Base-by-base conservation (phyloP, 2,797 vertebrate genomes). In the Brotula barbata region DNA sequence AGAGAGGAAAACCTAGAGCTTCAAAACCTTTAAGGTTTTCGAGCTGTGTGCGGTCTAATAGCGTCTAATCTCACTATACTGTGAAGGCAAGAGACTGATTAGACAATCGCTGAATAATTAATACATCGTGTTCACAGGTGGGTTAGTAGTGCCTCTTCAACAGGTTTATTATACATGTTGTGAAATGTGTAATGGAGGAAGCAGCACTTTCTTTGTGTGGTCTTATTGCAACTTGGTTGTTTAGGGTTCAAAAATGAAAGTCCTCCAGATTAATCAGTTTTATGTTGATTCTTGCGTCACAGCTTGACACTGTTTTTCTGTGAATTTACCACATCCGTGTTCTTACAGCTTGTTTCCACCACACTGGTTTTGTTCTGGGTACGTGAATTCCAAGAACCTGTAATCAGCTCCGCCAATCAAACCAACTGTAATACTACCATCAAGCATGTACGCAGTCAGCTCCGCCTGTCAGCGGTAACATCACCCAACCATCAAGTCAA, bases 1-100 rank as follows among this genome's bases (percentile, higher is more conserved):
- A 41, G 31, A 55, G 58, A 63, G 44, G 63, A 45, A 73, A 41
- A 68, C 74, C 85, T 60, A 48, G 64, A 75, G 52, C 25, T 8
- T 4, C 25, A 28, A 43, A 78, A 70, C 67, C 64, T 81, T 77
- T 74, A 74, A 67, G 73, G 51, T 61, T 70, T 74, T 50, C 67
- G 25, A 4, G 25, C 4, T 50, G 49, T 28, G 12, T 58, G 60
- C 55, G 66, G 54, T 75, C 53, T 7, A 23, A 36, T 31, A 23
- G 25, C 25, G 12, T 47, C 48, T 50, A 55, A 66, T 74, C 41
- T 60, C 58, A 42, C 45, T 40, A 44, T 5, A 65, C 54, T 33
- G 23, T 64, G 61, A 57, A 61, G 12, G 37, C 36, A 42, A 15
- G 48, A 1, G 10, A 51, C 66, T 58, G 67, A 56, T 58, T 68